Percentiles rank a stretch among this genome's conserved stretches.
These are phyloP conservation scores for Xenopus laevis DNA, from an alignment of 2,113 vertebrate species.

Conservation along the genomic window DNA sequence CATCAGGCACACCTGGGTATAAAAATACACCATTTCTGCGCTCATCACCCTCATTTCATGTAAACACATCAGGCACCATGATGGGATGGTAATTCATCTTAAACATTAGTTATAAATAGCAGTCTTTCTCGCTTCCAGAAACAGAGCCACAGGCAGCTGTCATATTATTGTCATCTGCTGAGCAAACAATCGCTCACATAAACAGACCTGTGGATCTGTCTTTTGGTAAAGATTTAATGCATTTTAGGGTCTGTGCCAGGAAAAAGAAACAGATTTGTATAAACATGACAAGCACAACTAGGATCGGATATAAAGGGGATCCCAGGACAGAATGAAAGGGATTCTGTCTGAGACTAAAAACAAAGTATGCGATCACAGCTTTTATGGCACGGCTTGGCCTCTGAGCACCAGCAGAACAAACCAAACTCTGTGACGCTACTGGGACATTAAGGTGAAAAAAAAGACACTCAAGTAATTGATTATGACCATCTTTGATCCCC, in stretches of 20 bases:
- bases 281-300: background rate
- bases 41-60: background rate
- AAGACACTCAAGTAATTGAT: too few species aligned
- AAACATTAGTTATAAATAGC: conserved; percentile 21
- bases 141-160: conserved; percentile 26
- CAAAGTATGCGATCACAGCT: too few species aligned
- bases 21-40: conserved; percentile 10
- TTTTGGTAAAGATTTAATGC: conserved; percentile 1
- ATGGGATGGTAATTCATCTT: background rate
- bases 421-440: too few species aligned
- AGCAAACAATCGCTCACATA: conserved; percentile 21
- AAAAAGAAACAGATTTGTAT: background rate
- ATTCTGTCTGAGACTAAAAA: too few species aligned
- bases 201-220: background rate
- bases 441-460: too few species aligned
- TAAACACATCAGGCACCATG: conserved; percentile 21
- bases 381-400: too few species aligned
- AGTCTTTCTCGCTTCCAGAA: background rate
- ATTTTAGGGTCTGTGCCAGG: background rate
- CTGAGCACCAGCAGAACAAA: too few species aligned
- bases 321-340: too few species aligned
- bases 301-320: background rate
- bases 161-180: conserved; percentile 31
- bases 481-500: too few species aligned
- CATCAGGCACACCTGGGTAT: conserved; percentile 22